Evolutionary conservation across 2,113 vertebrate genomes (phyloP).

Genomic region (Bucco capensis): DNA sequence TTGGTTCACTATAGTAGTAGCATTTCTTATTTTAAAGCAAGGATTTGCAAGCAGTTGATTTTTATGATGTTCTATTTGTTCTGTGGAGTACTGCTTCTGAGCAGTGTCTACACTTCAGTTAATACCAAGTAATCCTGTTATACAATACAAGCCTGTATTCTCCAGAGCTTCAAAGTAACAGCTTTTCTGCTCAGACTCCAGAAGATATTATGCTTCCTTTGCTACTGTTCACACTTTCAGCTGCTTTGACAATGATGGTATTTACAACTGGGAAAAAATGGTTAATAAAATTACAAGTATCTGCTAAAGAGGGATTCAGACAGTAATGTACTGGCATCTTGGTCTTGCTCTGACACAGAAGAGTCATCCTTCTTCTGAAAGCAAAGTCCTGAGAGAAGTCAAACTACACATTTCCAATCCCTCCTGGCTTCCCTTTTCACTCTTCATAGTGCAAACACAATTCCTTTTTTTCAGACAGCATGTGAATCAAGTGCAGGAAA

Average conservation of each 20-base stretch:
- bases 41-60: not conserved
- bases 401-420: not conserved
- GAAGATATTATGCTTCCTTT: not conserved
- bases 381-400: not conserved
- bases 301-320: not conserved
- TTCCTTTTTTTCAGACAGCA: not conserved
- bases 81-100: not conserved
- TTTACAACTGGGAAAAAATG: slow-evolving; percentile 3
- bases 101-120: not conserved
- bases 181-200: slow-evolving; percentile 17
- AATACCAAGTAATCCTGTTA: slow-evolving; percentile 7
- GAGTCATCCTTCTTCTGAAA: not conserved
- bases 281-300: slow-evolving; percentile 28
- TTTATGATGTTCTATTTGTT: not conserved
- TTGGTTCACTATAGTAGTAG: not conserved
- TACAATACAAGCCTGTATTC: not conserved
- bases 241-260: slow-evolving; percentile 1
- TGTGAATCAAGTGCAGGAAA: not conserved
- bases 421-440: not conserved
- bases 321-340: not conserved
- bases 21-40: not conserved
- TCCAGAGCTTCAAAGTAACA: slow-evolving; percentile 39
- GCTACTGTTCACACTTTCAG: not conserved
- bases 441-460: not conserved
- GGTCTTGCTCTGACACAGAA: not conserved